These are phyloP conservation scores for Chunga burmeisteri DNA, from an alignment of 2,113 vertebrate species.

Conservation along the genomic window DNA sequence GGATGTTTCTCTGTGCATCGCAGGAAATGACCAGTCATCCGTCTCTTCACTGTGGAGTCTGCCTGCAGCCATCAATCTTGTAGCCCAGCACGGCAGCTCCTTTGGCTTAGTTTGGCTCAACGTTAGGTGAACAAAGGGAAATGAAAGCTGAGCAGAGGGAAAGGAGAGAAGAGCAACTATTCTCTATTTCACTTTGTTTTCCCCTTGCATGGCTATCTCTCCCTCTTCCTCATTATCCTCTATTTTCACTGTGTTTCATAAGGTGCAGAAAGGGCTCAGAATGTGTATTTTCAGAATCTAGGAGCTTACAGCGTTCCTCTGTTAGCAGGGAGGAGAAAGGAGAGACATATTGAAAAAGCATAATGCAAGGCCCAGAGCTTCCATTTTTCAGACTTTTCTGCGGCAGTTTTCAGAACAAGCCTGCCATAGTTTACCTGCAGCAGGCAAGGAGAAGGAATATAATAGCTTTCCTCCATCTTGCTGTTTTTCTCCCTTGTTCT, in stretches of 20 bases:
- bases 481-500: not conserved
- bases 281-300: not conserved
- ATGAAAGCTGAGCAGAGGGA: slow-evolving; percentile 22
- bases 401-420: not conserved
- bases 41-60: slow-evolving; percentile 76
- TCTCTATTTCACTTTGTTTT: slow-evolving; percentile 20
- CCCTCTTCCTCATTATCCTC: not conserved
- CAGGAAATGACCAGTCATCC: slow-evolving; percentile 80
- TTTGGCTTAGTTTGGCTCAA: slow-evolving; percentile 59
- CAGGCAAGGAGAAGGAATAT: not conserved
- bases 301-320: not conserved
- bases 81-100: slow-evolving; percentile 63
- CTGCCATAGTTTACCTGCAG: not conserved
- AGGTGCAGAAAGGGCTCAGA: not conserved
- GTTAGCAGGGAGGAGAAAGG: not conserved
- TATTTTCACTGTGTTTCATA: not conserved
- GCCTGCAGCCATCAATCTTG: slow-evolving; percentile 80
- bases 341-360: not conserved
- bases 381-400: not conserved
- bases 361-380: not conserved
- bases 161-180: slow-evolving; percentile 13
- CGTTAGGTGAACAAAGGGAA: slow-evolving; percentile 59
- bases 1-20: slow-evolving; percentile 76
- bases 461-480: not conserved
- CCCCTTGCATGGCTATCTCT: not conserved